Evolutionary conservation across 2,888 invertebrate genomes (phyloP).

Genomic region (Podotricha telesiphe): DNA sequence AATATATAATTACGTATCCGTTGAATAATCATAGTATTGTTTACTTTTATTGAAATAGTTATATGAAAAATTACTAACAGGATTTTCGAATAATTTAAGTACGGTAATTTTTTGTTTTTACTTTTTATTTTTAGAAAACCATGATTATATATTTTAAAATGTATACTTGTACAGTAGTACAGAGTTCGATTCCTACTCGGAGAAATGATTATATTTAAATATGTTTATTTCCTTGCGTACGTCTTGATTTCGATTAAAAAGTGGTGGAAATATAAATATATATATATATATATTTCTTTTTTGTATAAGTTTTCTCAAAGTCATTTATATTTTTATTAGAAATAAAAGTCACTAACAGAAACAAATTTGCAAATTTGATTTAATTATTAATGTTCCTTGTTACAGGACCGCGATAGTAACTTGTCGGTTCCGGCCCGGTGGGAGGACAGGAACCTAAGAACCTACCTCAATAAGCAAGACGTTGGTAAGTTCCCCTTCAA

Average conservation of each 20-base stretch:
- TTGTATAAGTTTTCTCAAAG: too few species aligned
- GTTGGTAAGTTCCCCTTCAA: conserved; percentile 65
- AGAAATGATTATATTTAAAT: too few species aligned
- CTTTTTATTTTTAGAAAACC: neutral
- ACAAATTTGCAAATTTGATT: too few species aligned
- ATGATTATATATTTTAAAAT: neutral
- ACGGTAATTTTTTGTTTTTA: neutral
- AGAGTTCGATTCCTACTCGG: too few species aligned
- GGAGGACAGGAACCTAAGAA: conserved; percentile 86
- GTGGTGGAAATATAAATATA: too few species aligned
- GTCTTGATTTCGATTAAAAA: too few species aligned
- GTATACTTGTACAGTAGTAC: too few species aligned
- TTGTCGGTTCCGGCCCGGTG: conserved; percentile 86
- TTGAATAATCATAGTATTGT: neutral
- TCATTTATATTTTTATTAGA: too few species aligned
- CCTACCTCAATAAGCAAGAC: conserved; percentile 84
- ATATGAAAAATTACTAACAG: conserved; percentile 2
- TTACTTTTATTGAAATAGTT: neutral
- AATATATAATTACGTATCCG: neutral
- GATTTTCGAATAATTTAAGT: neutral
- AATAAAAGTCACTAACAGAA: too few species aligned
- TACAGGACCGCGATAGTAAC: conserved; percentile 85
- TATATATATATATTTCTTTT: too few species aligned
- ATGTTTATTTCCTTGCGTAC: too few species aligned
- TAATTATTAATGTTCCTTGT: conserved; percentile 48